A percentile compares a stretch with the other conserved stretches of the same genome.
phyloP scores from a whole-genome alignment of 1,140 invertebrate genomes.

The Magallana gigas region DNA sequence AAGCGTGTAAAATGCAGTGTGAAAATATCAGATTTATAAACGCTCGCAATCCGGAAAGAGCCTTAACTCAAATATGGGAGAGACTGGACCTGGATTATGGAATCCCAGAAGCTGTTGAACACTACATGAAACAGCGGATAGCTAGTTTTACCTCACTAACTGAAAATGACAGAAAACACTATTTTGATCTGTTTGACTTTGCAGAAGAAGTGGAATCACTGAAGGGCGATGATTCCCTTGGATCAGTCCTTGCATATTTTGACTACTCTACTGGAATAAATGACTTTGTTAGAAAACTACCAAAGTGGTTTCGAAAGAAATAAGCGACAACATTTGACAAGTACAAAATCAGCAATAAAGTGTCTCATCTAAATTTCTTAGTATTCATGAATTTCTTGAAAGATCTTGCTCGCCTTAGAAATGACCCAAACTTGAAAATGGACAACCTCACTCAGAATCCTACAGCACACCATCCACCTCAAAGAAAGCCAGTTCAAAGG shows the following conservation, averaged over 20 bases:
- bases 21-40: conserved; percentile 30
- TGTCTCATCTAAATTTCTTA: conserved; percentile 4
- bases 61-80: conserved; percentile 35
- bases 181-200: conserved; percentile 41
- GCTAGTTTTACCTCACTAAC: conserved; percentile 29
- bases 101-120: conserved; percentile 40
- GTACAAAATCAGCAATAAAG: conserved; percentile 11
- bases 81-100: conserved; percentile 43
- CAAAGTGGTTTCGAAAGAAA: conserved; percentile 47
- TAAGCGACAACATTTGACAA: background rate
- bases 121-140: conserved; percentile 38
- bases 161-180: background rate
- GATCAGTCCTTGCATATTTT: conserved; percentile 35
- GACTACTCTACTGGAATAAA: conserved; percentile 42
- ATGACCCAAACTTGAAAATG: conserved; percentile 1
- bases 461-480: background rate
- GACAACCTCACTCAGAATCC: background rate
- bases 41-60: conserved; percentile 1
- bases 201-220: conserved; percentile 46
- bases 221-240: conserved; percentile 24
- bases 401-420: background rate
- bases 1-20: conserved; percentile 11
- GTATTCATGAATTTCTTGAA: background rate
- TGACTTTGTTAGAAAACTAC: conserved; percentile 48
- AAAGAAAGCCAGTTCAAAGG: background rate